phyloP scores from a whole-genome alignment of 2,888 invertebrate genomes.

The Agrotis segetum region DNA sequence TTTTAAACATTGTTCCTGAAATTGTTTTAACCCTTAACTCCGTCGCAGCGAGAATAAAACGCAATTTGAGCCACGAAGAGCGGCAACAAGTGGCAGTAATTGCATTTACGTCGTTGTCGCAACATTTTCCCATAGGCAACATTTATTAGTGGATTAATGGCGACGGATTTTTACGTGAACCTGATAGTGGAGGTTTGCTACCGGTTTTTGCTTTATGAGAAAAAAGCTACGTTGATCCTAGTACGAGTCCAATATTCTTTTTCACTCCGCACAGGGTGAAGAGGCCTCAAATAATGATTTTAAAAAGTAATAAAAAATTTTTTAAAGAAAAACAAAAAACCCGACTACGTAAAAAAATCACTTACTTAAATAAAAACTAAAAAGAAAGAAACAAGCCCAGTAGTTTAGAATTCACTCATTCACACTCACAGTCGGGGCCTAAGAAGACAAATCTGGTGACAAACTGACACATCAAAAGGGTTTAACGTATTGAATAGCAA shows the following conservation, averaged over 20 bases:
- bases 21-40: conserved; percentile 55
- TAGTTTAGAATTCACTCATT: no score
- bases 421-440: no score
- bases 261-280: no score
- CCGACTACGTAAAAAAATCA: no score
- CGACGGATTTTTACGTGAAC: conserved; percentile 32
- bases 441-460: conserved; percentile 9
- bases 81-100: conserved; percentile 75
- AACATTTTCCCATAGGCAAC: conserved; percentile 66
- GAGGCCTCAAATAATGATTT: no score
- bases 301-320: no score
- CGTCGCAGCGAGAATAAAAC: conserved; percentile 63
- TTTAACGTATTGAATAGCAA: conserved; percentile 15
- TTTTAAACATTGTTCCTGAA: conserved; percentile 49
- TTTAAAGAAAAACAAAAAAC: no score
- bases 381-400: no score
- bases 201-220: background rate
- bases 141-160: conserved; percentile 56
- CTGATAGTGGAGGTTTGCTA: conserved; percentile 9
- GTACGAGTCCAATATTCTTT: no score
- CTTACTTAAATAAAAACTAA: no score
- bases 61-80: conserved; percentile 67
- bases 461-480: conserved; percentile 19
- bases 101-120: conserved; percentile 73
- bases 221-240: background rate